A percentile compares a stretch with the other conserved stretches of the same genome.
These are phyloP conservation scores for Drosophila oshimai DNA, from an alignment of 1,140 invertebrate species.

Conservation along the genomic window DNA sequence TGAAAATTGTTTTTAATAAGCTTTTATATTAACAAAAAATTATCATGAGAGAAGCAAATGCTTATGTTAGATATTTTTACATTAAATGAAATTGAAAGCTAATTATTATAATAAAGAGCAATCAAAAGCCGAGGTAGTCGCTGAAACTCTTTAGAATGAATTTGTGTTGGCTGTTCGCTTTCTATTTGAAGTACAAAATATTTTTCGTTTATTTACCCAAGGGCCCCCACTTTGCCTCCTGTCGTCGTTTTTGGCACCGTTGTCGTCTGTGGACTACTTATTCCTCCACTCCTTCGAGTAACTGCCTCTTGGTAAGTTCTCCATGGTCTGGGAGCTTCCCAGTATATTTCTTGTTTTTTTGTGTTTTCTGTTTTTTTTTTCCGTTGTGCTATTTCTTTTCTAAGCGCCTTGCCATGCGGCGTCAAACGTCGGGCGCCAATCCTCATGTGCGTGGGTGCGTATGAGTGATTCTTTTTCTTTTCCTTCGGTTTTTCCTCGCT, in stretches of 20 bases:
- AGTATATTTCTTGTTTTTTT: no score
- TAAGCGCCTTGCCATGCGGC: constrained; percentile 53
- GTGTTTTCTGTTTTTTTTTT: not conserved
- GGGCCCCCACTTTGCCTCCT: not conserved
- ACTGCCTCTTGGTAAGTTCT: constrained; percentile 45
- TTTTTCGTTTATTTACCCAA: constrained; percentile 75
- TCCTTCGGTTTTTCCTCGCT: constrained; percentile 12
- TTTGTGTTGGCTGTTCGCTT: constrained; percentile 11
- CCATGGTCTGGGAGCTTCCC: constrained; percentile 13
- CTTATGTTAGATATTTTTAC: no score
- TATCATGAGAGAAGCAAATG: no score
- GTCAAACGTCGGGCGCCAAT: constrained; percentile 51
- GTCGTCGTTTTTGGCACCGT: constrained; percentile 64
- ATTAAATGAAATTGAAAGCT: no score
- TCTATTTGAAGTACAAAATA: constrained; percentile 71
- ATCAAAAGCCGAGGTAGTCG: not conserved
- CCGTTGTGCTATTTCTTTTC: constrained; percentile 36
- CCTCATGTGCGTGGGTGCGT: constrained; percentile 73
- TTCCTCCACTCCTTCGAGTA: constrained; percentile 1
- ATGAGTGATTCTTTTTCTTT: constrained; percentile 72
- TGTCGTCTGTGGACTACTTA: constrained; percentile 30
- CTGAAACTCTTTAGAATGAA: not conserved
- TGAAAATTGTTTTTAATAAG: no score
- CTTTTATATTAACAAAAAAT: no score
- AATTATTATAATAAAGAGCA: not conserved